These are phyloP conservation scores for Pandemis cinnamomeana DNA, from an alignment of 2,888 invertebrate species.

Conservation along the genomic window DNA sequence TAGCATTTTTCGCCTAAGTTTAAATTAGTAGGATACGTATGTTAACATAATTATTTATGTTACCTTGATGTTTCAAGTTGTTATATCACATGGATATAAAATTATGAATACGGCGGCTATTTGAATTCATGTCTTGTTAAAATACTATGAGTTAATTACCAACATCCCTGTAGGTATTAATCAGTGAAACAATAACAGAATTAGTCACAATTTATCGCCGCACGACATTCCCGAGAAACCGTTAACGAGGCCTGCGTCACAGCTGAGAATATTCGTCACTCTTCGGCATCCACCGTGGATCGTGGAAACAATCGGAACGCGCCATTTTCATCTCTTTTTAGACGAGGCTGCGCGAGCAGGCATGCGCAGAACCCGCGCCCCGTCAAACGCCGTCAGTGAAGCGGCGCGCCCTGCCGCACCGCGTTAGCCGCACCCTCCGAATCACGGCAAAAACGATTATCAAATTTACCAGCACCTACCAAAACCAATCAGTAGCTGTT, in stretches of 20 bases:
- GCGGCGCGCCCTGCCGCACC: conserved; percentile 71
- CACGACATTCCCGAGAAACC: conserved; percentile 65
- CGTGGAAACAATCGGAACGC: conserved; percentile 60
- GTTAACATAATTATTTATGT: neutral
- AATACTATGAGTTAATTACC: conserved; percentile 3
- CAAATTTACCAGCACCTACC: conserved; percentile 41
- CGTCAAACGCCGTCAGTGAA: conserved; percentile 71
- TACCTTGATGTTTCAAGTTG: neutral
- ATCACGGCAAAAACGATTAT: conserved; percentile 44
- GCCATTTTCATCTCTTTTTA: conserved; percentile 63
- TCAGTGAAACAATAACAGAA: conserved; percentile 74
- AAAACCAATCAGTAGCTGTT: conserved; percentile 16
- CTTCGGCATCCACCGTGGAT: conserved; percentile 47
- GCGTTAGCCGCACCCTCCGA: conserved; percentile 63
- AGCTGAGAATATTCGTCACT: conserved; percentile 68
- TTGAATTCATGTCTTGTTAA: neutral
- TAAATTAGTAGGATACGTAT: neutral
- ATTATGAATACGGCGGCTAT: neutral
- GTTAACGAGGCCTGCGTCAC: conserved; percentile 71
- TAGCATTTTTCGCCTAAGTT: too few relatives aligned
- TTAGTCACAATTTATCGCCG: conserved; percentile 77
- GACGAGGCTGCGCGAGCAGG: conserved; percentile 72
- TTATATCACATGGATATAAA: neutral
- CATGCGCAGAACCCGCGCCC: conserved; percentile 71
- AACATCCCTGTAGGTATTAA: conserved; percentile 57